Evolutionary conservation across 2,113 vertebrate species (phyloP), one percentile per base, ranked within the genome.

Genomic region (Stomatorhinus ivindoensis): DNA sequence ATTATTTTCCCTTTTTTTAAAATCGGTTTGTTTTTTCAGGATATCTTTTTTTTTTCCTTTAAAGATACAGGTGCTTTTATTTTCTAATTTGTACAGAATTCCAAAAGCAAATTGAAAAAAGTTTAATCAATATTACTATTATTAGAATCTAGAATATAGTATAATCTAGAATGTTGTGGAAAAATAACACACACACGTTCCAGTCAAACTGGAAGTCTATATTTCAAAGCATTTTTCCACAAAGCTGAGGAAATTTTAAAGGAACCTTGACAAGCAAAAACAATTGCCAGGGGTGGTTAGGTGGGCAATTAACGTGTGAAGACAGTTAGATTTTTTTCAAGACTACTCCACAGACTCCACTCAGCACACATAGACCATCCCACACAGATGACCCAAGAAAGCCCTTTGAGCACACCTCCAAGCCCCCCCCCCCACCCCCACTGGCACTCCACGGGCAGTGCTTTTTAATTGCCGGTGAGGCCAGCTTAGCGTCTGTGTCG

Each of bases 391-490:
- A 61, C 53, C 51, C 47, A 89, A 55, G 13, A 44, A 89, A 46
- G 48, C 10, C 88, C 42, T 19, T 4, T 55, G 35, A 90, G 76
- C 91, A 92, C 91, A 91, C 91, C 92, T 92, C 93, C 92, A 94
- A 94, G 93, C 93, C 93, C 93, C 92, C 93, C 94, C 95, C 95
- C 94, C 94, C 93, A 92, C 93, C 4, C 84, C 76, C 92, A 92
- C 91, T 93, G 90, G 46, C 92, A 80, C 73, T 80, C 94, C 86
- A 92, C 91, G 89, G 89, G 89, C 92, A 93, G 93, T 92, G 92
- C 92, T 91, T 90, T 89, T 90, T 94, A 96, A 96, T 96, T 95
- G 96, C 94, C 94, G 94, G 95, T 95, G 94, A 95, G 95, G 95
- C 95, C 94, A 95, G 93, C 93, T 93, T 83, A 83, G 21, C 91